Evolutionary conservation across 2,888 invertebrate genomes (phyloP).

Genomic region (Litoditis marina): DNA sequence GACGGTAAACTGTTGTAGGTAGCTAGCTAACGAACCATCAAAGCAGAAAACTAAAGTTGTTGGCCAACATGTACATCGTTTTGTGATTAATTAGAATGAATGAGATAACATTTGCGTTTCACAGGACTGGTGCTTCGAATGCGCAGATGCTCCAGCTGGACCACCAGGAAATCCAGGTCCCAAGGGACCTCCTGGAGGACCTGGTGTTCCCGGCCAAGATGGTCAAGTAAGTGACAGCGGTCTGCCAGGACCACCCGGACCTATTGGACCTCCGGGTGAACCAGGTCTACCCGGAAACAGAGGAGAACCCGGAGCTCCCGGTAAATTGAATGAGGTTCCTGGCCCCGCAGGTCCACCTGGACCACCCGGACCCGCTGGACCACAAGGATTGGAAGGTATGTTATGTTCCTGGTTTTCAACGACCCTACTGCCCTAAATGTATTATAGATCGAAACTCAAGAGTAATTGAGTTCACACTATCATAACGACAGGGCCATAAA

Average conservation of each 20-base stretch:
- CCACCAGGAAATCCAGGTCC: constrained; percentile 43
- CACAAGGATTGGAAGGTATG: constrained; percentile 29
- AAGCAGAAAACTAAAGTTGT: no score
- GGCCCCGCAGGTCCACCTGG: constrained; percentile 41
- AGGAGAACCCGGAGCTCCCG: constrained; percentile 38
- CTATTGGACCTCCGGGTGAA: constrained; percentile 39
- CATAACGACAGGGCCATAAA: background rate
- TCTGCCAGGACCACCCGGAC: constrained; percentile 39
- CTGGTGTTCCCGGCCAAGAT: constrained; percentile 39
- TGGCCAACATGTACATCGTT: no score
- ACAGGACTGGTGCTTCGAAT: constrained; percentile 49
- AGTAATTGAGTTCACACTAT: background rate
- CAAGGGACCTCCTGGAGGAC: constrained; percentile 31
- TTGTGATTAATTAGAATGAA: no score
- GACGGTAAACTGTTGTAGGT: no score
- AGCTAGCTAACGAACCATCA: no score
- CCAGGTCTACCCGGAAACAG: constrained; percentile 37
- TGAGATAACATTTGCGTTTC: no score
- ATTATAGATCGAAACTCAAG: background rate
- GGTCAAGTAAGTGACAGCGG: constrained; percentile 31
- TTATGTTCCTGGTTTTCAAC: no score
- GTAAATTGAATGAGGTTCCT: constrained; percentile 27
- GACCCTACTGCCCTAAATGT: no score
- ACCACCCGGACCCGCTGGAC: constrained; percentile 43
- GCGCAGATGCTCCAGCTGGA: constrained; percentile 48